Percentiles rank a stretch among this genome's conserved stretches.
These are phyloP conservation scores for Zosterops pallidus DNA, from an alignment of 2,113 vertebrate genomes.

Conservation along the genomic window DNA sequence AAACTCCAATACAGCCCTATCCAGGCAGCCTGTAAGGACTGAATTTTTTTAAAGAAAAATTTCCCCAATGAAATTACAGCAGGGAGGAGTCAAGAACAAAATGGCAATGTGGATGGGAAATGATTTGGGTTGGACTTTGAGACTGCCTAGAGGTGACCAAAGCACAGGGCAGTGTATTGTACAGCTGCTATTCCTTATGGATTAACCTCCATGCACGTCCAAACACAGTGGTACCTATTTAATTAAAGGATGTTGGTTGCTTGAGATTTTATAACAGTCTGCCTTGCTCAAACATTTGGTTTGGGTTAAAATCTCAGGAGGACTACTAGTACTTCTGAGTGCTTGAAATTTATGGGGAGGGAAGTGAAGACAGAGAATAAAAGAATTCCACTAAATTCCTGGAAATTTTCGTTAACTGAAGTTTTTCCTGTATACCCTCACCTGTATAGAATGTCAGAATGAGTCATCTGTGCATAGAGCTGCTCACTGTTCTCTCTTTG, in stretches of 20 bases:
- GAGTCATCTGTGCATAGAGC: not conserved
- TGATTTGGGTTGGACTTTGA: not conserved
- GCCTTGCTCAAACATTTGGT: slow-evolving; percentile 22
- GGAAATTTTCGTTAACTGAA: slow-evolving; percentile 2
- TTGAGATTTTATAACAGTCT: slow-evolving; percentile 10
- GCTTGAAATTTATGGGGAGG: not conserved
- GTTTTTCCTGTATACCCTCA: not conserved
- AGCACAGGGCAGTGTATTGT: not conserved
- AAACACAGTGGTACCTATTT: not conserved
- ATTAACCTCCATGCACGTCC: not conserved
- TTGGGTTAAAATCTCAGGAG: slow-evolving; percentile 37
- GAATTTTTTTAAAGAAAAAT: not conserved
- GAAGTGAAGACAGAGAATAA: not conserved
- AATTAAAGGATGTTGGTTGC: not conserved
- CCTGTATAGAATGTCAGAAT: not conserved
- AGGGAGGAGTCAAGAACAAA: not conserved
- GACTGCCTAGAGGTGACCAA: not conserved
- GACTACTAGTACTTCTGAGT: not conserved
- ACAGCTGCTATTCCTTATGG: not conserved
- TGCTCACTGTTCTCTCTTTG: not conserved
- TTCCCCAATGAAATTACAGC: not conserved
- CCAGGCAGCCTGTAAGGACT: not conserved
- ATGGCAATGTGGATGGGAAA: not conserved
- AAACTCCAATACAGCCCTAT: not conserved
- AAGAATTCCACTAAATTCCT: slow-evolving; percentile 28